Conservation (phyloP, 2,113 vertebrate species). For the Leptosomus discolor region DNA sequence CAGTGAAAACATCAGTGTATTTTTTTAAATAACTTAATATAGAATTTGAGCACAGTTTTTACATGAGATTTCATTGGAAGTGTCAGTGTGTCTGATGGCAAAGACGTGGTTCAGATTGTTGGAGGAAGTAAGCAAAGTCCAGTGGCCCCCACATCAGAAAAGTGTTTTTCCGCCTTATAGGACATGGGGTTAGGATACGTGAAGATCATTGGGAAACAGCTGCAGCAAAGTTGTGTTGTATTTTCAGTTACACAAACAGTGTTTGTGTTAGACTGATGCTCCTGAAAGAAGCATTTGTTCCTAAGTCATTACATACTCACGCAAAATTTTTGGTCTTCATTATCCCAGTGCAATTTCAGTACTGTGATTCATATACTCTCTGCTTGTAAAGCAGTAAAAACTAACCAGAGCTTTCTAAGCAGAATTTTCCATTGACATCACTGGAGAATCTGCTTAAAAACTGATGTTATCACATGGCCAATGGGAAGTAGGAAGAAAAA, state of each 20-base stretch:
- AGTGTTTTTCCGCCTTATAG: neutral
- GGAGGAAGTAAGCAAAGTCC: neutral
- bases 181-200: neutral
- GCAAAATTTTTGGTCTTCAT: neutral
- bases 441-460: neutral
- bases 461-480: neutral
- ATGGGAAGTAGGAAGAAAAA: neutral
- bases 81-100: neutral
- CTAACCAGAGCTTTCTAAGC: conserved; percentile 9
- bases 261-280: neutral
- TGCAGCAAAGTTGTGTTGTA: neutral
- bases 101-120: neutral
- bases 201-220: neutral
- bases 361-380: neutral
- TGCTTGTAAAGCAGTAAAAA: conserved; percentile 1
- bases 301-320: neutral
- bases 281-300: conserved; percentile 6
- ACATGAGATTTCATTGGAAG: neutral
- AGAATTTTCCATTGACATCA: neutral
- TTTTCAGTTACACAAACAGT: neutral
- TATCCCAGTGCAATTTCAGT: neutral
- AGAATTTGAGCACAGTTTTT: neutral
- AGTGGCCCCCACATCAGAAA: neutral
- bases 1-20: neutral
- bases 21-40: neutral